Evolutionary conservation across 1,140 invertebrate species (phyloP).

Genomic region (Drosophila grimshawi): DNA sequence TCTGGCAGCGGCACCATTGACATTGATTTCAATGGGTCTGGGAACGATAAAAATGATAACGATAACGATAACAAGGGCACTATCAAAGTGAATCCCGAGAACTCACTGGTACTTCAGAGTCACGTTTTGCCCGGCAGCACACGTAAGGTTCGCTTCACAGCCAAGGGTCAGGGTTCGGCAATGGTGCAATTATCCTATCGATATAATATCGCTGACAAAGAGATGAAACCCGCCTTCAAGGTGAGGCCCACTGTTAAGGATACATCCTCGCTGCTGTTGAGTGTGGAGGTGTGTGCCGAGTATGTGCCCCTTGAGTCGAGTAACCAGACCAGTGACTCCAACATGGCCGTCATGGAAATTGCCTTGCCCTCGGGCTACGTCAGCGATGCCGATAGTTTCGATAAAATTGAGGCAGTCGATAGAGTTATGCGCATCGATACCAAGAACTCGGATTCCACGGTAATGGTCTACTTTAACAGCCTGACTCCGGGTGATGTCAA

Average conservation of each 20-base stretch:
- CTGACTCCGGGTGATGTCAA: conserved; percentile 88
- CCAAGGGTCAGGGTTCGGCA: conserved; percentile 90
- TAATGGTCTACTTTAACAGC: conserved; percentile 94
- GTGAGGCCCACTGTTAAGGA: conserved; percentile 91
- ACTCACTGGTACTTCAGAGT: conserved; percentile 85
- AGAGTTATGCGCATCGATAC: conserved; percentile 89
- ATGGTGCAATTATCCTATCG: conserved; percentile 91
- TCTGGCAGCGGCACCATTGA: conserved; percentile 67
- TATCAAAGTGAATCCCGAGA: conserved; percentile 83
- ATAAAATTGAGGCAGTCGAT: conserved; percentile 58
- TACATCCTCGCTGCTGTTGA: conserved; percentile 89
- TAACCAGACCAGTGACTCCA: conserved; percentile 85
- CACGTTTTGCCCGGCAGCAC: conserved; percentile 72
- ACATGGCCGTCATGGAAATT: conserved; percentile 96
- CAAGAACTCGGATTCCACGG: conserved; percentile 90
- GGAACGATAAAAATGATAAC: conserved; percentile 53
- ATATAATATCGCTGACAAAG: conserved; percentile 93
- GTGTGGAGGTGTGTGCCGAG: conserved; percentile 90
- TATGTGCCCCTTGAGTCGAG: conserved; percentile 50
- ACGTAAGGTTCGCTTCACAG: conserved; percentile 86
- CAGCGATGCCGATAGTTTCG: conserved; percentile 75
- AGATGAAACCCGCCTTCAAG: conserved; percentile 91
- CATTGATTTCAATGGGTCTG: conserved; percentile 57
- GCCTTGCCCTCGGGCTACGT: conserved; percentile 93
- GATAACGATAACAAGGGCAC: conserved; percentile 69